phyloP scores from a whole-genome alignment of 2,797 vertebrate genomes.

The Esox masquinongy region DNA sequence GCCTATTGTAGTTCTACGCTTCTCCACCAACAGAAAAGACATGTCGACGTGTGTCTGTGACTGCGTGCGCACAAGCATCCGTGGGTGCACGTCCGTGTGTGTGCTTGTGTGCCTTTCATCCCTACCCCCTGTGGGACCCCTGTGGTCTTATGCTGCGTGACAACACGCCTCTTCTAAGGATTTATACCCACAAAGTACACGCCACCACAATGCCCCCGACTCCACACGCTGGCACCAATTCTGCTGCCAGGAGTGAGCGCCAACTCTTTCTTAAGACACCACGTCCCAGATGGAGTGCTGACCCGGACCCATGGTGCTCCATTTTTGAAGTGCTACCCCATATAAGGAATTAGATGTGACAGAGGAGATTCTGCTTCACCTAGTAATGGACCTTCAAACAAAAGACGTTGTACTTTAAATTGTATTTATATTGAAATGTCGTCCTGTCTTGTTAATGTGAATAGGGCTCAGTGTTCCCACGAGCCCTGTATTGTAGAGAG shows the following conservation, averaged over 20 bases:
- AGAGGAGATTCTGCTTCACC: conserved; percentile 63
- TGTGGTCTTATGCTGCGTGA: conserved; percentile 50
- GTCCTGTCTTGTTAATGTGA: conserved; percentile 42
- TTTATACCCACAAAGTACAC: conserved; percentile 61
- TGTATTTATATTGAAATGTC: conserved; percentile 27
- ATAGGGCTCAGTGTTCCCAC: conserved; percentile 58
- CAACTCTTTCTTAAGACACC: conserved; percentile 66
- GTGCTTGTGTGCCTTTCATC: neutral
- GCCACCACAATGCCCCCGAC: conserved; percentile 60
- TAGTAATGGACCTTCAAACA: no score
- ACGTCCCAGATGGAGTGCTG: neutral
- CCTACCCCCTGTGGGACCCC: conserved; percentile 40
- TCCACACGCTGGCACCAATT: conserved; percentile 67
- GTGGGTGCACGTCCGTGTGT: neutral
- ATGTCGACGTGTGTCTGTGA: conserved; percentile 44
- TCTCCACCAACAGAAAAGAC: conserved; percentile 63
- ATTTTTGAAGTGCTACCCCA: neutral
- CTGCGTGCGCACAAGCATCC: neutral
- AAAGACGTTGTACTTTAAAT: conserved; percentile 72
- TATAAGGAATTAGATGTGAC: conserved; percentile 21
- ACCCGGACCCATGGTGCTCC: neutral
- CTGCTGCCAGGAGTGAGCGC: conserved; percentile 56
- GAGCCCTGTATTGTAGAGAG: conserved; percentile 67
- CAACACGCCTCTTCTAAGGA: conserved; percentile 43
- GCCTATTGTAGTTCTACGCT: conserved; percentile 60